Evolutionary conservation across 2,113 vertebrate species (phyloP).

Genomic region (Diglossa brunneiventris): DNA sequence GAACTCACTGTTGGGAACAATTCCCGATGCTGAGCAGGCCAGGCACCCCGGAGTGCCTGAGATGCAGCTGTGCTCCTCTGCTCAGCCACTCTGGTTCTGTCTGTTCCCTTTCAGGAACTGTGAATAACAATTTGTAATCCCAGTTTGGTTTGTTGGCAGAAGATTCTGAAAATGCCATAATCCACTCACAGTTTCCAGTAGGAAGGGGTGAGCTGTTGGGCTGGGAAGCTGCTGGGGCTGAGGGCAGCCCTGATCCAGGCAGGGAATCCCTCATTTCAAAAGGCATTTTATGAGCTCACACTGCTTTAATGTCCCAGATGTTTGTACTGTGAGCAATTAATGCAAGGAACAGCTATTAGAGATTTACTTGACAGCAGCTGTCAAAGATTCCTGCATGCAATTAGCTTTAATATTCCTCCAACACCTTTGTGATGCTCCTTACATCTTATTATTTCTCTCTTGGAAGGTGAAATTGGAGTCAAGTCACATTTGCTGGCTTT

Average conservation of each 20-base stretch:
- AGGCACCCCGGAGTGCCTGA: accelerated
- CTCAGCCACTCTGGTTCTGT: not conserved
- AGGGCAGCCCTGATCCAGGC: not conserved
- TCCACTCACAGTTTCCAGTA: accelerated
- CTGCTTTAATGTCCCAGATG: not conserved
- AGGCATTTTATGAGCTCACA: not conserved
- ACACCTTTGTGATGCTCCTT: not conserved
- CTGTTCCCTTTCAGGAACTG: not conserved
- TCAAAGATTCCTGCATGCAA: not conserved
- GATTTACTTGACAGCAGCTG: not conserved
- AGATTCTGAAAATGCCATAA: not conserved
- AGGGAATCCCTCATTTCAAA: not conserved
- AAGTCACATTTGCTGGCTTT: not conserved
- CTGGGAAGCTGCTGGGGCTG: not conserved
- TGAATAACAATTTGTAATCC: not conserved
- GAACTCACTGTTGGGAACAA: accelerated
- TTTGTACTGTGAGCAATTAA: not conserved
- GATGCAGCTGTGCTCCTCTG: not conserved
- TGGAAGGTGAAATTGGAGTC: not conserved
- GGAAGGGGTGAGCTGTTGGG: accelerated
- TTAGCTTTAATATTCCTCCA: not conserved
- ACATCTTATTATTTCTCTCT: not conserved
- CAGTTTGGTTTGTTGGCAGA: not conserved
- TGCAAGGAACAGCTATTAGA: not conserved
- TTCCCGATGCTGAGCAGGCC: accelerated